A percentile compares a stretch with the other conserved stretches of the same genome.
These are phyloP conservation scores for Sceloporus undulatus DNA, from an alignment of 2,113 vertebrate species.

Conservation along the genomic window DNA sequence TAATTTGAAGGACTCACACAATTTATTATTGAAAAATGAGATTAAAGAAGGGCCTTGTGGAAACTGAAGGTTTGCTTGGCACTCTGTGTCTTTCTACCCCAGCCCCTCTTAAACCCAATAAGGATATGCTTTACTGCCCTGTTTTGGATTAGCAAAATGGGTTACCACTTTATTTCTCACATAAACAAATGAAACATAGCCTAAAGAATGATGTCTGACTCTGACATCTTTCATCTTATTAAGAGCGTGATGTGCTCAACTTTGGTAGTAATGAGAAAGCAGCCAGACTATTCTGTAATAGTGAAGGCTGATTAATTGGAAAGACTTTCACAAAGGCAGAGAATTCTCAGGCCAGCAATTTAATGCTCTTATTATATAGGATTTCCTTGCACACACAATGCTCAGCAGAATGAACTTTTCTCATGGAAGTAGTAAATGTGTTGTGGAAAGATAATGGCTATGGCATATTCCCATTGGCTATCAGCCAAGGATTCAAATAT, in stretches of 20 bases:
- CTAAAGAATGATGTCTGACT: not conserved
- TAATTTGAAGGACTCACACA: not conserved
- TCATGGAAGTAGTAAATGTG: not conserved
- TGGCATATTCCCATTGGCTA: slow-evolving; percentile 11
- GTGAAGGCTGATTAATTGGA: slow-evolving; percentile 6
- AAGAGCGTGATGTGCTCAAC: not conserved
- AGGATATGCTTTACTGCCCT: not conserved
- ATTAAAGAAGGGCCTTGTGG: not conserved
- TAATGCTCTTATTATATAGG: slow-evolving; percentile 8
- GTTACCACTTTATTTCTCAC: not conserved
- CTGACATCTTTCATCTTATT: not conserved
- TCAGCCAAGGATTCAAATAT: slow-evolving; percentile 37
- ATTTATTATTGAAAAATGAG: not conserved
- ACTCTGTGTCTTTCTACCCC: not conserved
- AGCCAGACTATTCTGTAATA: slow-evolving; percentile 1
- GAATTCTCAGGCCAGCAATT: not conserved
- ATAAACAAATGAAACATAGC: not conserved
- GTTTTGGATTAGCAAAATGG: not conserved
- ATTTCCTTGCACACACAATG: slow-evolving; percentile 1
- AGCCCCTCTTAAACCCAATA: no score
- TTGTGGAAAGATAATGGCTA: not conserved
- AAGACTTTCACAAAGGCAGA: not conserved
- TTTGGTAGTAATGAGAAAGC: not conserved
- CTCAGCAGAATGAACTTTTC: slow-evolving; percentile 5
- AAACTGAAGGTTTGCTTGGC: no score